Percentiles rank a stretch among this genome's conserved stretches.
phyloP scores from a whole-genome alignment of 2,797 vertebrate species.

The Chelon auratus region DNA sequence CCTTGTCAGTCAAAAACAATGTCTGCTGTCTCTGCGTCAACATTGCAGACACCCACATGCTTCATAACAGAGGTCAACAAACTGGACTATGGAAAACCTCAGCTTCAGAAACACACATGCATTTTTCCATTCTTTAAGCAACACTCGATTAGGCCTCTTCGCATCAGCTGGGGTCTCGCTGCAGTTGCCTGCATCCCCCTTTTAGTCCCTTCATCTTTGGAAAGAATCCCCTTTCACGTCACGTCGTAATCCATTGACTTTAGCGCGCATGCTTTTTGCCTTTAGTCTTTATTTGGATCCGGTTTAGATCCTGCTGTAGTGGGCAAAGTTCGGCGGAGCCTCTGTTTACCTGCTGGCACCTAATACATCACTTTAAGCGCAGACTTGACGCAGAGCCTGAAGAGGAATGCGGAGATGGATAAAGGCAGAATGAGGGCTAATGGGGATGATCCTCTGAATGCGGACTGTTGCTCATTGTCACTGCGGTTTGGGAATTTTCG shows the following conservation, averaged over 20 bases:
- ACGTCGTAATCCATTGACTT: constrained; percentile 45
- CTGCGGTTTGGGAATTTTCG: constrained; percentile 46
- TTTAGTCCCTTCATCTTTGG: constrained; percentile 52
- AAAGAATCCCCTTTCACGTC: constrained; percentile 55
- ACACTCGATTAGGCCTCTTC: constrained; percentile 32
- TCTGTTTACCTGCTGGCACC: constrained; percentile 52
- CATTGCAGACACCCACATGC: constrained; percentile 33
- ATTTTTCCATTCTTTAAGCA: constrained; percentile 48
- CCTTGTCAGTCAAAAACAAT: constrained; percentile 60
- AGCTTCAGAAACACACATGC: constrained; percentile 49
- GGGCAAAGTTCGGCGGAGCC: constrained; percentile 41
- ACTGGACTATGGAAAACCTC: constrained; percentile 66
- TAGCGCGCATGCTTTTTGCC: constrained; percentile 20
- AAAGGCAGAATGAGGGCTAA: constrained; percentile 51
- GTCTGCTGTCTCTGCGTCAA: constrained; percentile 49
- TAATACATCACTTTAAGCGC: constrained; percentile 60
- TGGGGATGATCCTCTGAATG: constrained; percentile 58
- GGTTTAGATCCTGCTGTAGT: constrained; percentile 36
- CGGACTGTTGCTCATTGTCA: constrained; percentile 57
- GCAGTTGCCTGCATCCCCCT: constrained; percentile 44
- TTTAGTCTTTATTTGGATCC: constrained; percentile 58
- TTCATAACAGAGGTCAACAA: constrained; percentile 55
- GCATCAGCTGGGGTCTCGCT: constrained; percentile 51
- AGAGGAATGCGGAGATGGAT: constrained; percentile 62
- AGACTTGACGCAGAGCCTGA: constrained; percentile 44